phyloP scores from a whole-genome alignment of 2,797 vertebrate species.

The Buphagus erythrorhynchus region DNA sequence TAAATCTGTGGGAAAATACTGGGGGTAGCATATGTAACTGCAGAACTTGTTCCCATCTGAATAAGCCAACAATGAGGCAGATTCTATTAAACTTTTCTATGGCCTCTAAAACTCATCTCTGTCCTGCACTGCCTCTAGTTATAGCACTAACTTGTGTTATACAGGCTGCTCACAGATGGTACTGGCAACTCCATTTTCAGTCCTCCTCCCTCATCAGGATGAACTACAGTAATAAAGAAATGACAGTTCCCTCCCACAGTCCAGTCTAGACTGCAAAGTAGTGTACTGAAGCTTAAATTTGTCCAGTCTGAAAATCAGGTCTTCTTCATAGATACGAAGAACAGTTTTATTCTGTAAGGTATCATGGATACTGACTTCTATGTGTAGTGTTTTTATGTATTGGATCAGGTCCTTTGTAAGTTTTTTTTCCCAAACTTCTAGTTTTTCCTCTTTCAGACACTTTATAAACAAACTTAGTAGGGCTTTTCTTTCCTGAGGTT shows the following conservation, averaged over 20 bases:
- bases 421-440: background rate
- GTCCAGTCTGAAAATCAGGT: background rate
- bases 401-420: background rate
- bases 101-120: background rate
- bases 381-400: background rate
- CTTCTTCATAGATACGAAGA: background rate
- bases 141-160: background rate
- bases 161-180: background rate
- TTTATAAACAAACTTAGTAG: background rate
- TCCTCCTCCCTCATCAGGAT: background rate
- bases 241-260: background rate
- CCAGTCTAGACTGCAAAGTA: background rate
- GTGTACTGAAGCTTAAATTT: background rate
- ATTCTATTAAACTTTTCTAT: background rate
- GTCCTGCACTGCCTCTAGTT: background rate
- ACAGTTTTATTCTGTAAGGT: background rate
- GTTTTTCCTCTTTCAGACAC: background rate
- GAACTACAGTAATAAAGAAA: background rate
- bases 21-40: background rate
- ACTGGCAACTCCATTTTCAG: background rate
- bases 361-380: accelerated
- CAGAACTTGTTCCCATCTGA: background rate
- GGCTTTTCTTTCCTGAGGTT: background rate
- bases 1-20: background rate
- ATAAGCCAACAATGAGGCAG: background rate